A percentile compares a stretch with the other conserved stretches of the same genome.
Conservation (phyloP, 2,888 invertebrate genomes). For the Caenorhabditis macrosperma region DNA sequence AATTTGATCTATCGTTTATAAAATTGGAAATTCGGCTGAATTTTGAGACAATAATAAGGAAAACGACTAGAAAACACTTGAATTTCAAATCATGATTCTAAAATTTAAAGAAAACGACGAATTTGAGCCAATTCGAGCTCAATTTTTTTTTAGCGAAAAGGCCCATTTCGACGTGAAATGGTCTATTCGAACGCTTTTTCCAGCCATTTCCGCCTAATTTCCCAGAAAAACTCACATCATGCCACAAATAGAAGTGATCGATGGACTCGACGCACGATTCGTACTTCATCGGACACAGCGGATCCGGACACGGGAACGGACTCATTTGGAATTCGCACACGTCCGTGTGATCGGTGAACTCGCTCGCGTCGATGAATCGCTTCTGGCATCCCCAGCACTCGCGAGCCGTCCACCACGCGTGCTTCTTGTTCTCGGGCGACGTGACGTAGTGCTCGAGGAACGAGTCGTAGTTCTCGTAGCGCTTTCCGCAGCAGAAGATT, state of each 20-base stretch:
- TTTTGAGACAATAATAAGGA: too few species aligned
- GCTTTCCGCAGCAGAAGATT: constrained; percentile 34
- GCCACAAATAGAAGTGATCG: constrained; percentile 34
- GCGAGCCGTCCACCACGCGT: constrained; percentile 29
- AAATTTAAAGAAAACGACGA: too few species aligned
- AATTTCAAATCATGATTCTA: too few species aligned
- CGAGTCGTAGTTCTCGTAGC: constrained; percentile 34
- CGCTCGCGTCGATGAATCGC: constrained; percentile 1
- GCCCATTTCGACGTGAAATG: too few species aligned
- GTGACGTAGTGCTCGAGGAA: constrained; percentile 28
- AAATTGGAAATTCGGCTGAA: too few species aligned
- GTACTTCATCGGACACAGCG: constrained; percentile 26
- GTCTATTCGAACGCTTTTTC: background rate
- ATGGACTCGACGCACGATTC: background rate
- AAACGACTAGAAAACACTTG: too few species aligned
- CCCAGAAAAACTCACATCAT: constrained; percentile 28
- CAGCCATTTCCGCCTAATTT: background rate
- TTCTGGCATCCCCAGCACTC: constrained; percentile 44
- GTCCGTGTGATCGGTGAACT: constrained; percentile 4
- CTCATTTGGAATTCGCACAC: constrained; percentile 1
- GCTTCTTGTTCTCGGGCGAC: background rate
- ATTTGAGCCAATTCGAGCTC: too few species aligned
- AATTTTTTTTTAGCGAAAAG: too few species aligned
- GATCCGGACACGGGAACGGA: constrained; percentile 36
- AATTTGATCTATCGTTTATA: too few species aligned